A percentile compares a stretch with the other conserved stretches of the same genome.
Conservation (phyloP, 37 sponge, comb jelly and placozoan genomes). For the Cliona cf. orientalis region DNA sequence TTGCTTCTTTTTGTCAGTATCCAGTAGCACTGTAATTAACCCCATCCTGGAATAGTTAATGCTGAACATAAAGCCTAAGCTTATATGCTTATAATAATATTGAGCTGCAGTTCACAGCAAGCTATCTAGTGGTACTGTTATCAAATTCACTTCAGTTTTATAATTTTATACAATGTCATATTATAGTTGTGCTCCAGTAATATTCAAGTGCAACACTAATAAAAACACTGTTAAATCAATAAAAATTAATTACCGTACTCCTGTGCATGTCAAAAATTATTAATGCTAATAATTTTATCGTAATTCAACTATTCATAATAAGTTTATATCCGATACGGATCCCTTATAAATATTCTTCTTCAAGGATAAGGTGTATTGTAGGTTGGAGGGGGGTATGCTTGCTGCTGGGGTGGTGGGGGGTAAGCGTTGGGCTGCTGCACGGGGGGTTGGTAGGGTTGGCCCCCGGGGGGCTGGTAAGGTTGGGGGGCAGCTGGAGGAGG, state of each 20-base stretch:
- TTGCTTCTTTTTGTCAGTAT: too few relatives aligned
- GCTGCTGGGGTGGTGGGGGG: conserved; percentile 2
- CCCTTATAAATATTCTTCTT: background rate
- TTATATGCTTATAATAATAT: background rate
- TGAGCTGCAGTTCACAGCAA: background rate
- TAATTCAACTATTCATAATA: background rate
- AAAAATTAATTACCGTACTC: too few relatives aligned
- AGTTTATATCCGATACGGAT: background rate
- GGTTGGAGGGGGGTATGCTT: background rate
- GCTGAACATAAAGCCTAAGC: background rate
- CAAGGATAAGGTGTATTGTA: background rate
- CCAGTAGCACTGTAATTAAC: too few relatives aligned
- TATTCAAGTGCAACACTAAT: too few relatives aligned
- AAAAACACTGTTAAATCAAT: too few relatives aligned
- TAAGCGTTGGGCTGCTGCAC: background rate
- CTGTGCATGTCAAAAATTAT: too few relatives aligned
- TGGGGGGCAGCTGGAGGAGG: background rate
- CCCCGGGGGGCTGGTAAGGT: background rate
- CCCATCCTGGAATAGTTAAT: too few relatives aligned
- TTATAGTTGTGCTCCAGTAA: too few relatives aligned
- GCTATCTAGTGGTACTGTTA: background rate
- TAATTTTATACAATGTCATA: background rate
- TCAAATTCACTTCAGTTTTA: background rate
- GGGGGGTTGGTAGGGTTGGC: background rate
- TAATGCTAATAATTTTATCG: background rate